Percentiles rank a stretch among this genome's conserved stretches.
Evolutionary conservation across 64 coral and sea anemone genomes (phyloP).

Genomic region (Cladopsammia gracilis): DNA sequence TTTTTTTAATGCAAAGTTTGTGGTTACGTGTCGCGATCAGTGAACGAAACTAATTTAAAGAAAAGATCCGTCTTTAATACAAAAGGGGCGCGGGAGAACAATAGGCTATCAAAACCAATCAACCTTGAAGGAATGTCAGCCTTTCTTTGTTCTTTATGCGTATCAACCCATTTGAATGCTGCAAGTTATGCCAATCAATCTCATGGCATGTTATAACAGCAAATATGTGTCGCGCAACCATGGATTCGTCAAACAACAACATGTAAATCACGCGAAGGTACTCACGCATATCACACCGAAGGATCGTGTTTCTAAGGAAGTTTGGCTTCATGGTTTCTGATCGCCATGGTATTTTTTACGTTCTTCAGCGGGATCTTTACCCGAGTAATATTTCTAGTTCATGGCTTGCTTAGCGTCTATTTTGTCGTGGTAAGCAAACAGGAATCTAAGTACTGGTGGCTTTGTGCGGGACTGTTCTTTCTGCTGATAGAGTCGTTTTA

Average conservation of each 20-base stretch:
- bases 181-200: no score
- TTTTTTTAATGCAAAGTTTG: no score
- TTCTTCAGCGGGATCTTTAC: slow-evolving; percentile 80
- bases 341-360: slow-evolving; percentile 47
- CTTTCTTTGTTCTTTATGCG: no score
- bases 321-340: background rate
- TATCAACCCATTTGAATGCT: no score
- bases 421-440: slow-evolving; percentile 29
- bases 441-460: slow-evolving; percentile 78
- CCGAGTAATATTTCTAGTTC: slow-evolving; percentile 84
- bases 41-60: background rate
- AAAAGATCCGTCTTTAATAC: background rate
- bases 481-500: slow-evolving; percentile 86
- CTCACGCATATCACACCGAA: slow-evolving; percentile 43
- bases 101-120: no score
- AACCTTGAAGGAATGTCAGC: no score
- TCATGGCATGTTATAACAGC: background rate
- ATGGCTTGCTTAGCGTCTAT: slow-evolving; percentile 81
- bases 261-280: slow-evolving; percentile 41
- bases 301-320: slow-evolving; percentile 58
- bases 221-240: slow-evolving; percentile 5
- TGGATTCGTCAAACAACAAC: slow-evolving; percentile 27
- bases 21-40: background rate
- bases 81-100: no score
- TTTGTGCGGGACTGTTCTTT: slow-evolving; percentile 70